Base-by-base conservation (phyloP, 2,797 vertebrate genomes). In the Enteromius mattozi region DNA sequence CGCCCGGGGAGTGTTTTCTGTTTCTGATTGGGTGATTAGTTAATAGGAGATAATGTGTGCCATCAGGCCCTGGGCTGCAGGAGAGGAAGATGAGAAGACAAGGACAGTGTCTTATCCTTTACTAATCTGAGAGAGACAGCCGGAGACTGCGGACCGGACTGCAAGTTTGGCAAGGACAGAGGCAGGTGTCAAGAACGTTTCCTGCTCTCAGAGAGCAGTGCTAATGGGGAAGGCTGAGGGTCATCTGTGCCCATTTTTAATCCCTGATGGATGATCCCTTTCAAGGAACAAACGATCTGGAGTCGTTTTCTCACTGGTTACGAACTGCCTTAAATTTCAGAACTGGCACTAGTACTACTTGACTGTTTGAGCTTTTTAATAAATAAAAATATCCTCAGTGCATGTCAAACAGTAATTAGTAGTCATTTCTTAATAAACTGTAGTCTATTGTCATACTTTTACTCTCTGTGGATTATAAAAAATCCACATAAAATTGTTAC, bases 31-130 rank as follows among this genome's bases (percentile, higher is more conserved):
- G 84, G 86, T 86, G 86, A 88, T 89, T 87, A 78, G 83, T 88
- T 91, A 91, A 91, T 89, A 85, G 87, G 85, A 88, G 90, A 90
- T 90, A 89, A 91, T 90, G 84, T 88, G 85, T 79, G 80, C 84
- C 74, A 87, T 88, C 88, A 88, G 37, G 83, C 90, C 86, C 61
- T 16, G 27, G 85, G 87, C 85, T 86, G 66, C 72, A 72, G 75
- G 30, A 80, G 42, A 80, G 65, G 47, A 51, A 69, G 85, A 80
- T 71, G 51, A 77, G 80, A 82, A 79, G 85, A 77, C 85, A 75
- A 71, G 65, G 78, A 79, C 86, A 75, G 78, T 80, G 66, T 47
- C 40, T 79, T 83, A 69, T 83, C 81, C 81, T 69, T 68, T 77
- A 30, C 81, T 84, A 17, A 84, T 84, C 75, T 78, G 40, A 63